Evolutionary conservation across 2,797 vertebrate genomes (phyloP).

Genomic region (Toxotes lorentzi): DNA sequence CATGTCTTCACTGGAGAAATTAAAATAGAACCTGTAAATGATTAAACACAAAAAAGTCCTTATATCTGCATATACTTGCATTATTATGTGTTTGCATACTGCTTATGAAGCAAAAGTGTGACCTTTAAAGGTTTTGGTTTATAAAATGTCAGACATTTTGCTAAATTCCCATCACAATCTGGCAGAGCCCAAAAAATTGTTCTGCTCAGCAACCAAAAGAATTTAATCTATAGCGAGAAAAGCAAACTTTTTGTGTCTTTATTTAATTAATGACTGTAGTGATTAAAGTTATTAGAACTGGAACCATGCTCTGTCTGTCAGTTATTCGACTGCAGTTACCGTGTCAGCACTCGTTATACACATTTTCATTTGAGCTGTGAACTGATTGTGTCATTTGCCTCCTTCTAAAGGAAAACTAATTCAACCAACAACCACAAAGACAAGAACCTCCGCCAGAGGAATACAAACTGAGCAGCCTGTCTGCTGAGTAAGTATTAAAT

Average conservation of each 20-base stretch:
- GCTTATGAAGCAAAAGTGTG: neutral
- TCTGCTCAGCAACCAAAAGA: neutral
- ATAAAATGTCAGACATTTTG: neutral
- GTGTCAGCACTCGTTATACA: neutral
- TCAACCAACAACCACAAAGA: conserved; percentile 99
- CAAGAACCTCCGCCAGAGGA: conserved; percentile 99
- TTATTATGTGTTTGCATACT: neutral
- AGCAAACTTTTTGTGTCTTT: neutral
- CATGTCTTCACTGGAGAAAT: neutral
- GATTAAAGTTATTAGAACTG: neutral
- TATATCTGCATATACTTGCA: conserved; percentile 2
- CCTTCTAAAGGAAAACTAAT: conserved; percentile 94
- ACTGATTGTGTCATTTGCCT: conserved; percentile 46
- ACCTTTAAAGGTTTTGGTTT: neutral
- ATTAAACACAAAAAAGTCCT: neutral
- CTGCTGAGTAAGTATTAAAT: conserved; percentile 80
- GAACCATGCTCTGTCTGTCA: neutral
- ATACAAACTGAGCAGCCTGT: conserved; percentile 92
- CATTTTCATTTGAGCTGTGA: conserved; percentile 10
- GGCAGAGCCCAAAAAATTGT: neutral
- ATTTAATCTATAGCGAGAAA: neutral
- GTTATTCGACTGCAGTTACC: neutral
- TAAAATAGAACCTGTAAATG: neutral
- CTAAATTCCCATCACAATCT: neutral
- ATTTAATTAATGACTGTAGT: neutral